These are phyloP conservation scores for Phymatocera aterrima DNA, from an alignment of 2,888 invertebrate genomes.

Conservation along the genomic window DNA sequence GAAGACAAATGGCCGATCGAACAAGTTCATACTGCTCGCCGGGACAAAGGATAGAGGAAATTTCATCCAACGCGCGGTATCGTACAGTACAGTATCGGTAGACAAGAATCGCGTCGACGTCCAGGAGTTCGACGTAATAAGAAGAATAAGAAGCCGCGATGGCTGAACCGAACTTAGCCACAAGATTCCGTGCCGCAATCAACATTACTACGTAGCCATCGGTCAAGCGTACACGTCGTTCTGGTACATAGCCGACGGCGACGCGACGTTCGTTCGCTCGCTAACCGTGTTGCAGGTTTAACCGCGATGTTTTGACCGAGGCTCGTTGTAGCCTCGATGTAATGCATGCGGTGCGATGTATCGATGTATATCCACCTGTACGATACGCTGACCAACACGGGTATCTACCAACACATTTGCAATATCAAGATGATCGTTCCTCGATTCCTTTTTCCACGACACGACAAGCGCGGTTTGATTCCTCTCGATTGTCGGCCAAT, in stretches of 20 bases:
- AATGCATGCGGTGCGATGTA: not conserved
- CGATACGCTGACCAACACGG: too few species aligned
- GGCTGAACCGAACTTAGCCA: slow-evolving; percentile 1
- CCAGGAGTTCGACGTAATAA: slow-evolving; percentile 21
- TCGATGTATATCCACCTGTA: not conserved
- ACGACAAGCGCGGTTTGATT: not conserved
- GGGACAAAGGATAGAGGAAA: not conserved
- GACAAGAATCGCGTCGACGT: slow-evolving; percentile 2
- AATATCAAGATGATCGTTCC: not conserved
- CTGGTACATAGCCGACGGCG: slow-evolving; percentile 18
- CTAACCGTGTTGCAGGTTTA: slow-evolving; percentile 31
- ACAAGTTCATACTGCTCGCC: not conserved
- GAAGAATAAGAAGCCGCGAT: slow-evolving; percentile 5
- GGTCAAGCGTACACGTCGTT: slow-evolving; percentile 39
- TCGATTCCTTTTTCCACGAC: slow-evolving; percentile 14
- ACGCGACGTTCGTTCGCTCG: too few species aligned
- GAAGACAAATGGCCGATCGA: too few species aligned
- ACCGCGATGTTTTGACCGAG: slow-evolving; percentile 24
- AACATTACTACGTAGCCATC: slow-evolving; percentile 60
- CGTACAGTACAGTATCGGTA: too few species aligned
- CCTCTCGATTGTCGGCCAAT: slow-evolving; percentile 44
- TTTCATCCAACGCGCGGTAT: not conserved
- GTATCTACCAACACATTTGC: slow-evolving; percentile 1
- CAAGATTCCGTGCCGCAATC: slow-evolving; percentile 58
- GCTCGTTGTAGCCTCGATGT: slow-evolving; percentile 23